Base-by-base conservation (phyloP, 2,797 vertebrate species). In the Cirrhinus mrigala region DNA sequence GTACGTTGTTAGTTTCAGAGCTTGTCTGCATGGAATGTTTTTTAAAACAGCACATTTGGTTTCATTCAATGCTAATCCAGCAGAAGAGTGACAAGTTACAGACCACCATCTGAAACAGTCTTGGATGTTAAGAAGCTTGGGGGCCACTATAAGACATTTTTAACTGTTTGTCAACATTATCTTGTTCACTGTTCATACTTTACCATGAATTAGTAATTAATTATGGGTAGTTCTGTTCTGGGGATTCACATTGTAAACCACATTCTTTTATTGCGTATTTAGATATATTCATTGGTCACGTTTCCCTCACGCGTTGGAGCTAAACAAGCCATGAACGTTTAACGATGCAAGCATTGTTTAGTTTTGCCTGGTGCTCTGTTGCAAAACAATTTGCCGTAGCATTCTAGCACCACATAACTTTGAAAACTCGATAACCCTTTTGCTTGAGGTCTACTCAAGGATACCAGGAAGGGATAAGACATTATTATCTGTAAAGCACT, bases 241-340 rank as follows among this genome's bases (percentile, higher is more conserved):
- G 14, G 12, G 56, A 33, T 75, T 29, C n/a, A 74, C 2, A 27
- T 16, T 12, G 20, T 58, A 40, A 15, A 76, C 20, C 29, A 22
- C 29, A 76, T 56, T 15, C 6, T 40, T 40, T 37, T 10, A 40
- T 0, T 22, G 29, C 52, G 15, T 58, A 37, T 76, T 76, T 56
- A 15, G 29, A 16, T 14, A n/a, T 16, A 33, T 12, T 40, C 52
- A 58, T 54, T 33, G 73, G 10, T 22, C 27, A 75, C 9, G 9
- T 11, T 37, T 56, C 11, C 3, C 6, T 22, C 52, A 5, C n/a
- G 33, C 3, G 20, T 3, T 58, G 29, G 58, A 76, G n/a, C 74
- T 77, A 77, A 77, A 58, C 20, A 40, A 40, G 56, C 52, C 33
- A 7, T 77, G 75, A 40, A 16, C 40, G 33, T 77, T 77, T 77